Evolutionary conservation across 2,797 vertebrate species (phyloP), one percentile per base, ranked within the genome.

Genomic region (Euphonia xanthogaster): DNA sequence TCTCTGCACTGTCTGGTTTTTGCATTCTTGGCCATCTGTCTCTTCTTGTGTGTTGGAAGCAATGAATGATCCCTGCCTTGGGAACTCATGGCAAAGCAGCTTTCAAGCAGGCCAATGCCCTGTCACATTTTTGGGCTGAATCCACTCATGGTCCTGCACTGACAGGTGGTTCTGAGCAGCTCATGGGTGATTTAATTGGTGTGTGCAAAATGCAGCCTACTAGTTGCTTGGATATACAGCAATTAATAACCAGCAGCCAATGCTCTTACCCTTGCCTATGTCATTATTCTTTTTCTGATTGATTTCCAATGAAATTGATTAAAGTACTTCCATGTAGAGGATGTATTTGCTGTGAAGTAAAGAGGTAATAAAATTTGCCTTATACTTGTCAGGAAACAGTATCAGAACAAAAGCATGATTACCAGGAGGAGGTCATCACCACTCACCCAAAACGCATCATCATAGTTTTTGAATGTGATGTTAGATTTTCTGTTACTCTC

Each of bases 21-120:
- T 3, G 1, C 0, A 0, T 71, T 35, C 7, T 5, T 6, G 18
- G 15, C 50, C 3, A 2, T 11, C 27, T 77, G 21, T 74, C 19
- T 84, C 12, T 25, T 27, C 39, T 33, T 14, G 5, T 17, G 15
- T 0, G 1, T 16, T 48, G 5, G 25, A 47, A 78, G 25, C 40
- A 58, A 20, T n/a, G 21, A 9, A 31, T 57, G 3, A 11, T 30
- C 72, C 44, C 37, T 78, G 31, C 54, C 31, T 67, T 65, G 37
- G 33, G 67, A 90, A 12, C 28, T 68, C 21, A 3, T 9, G 45
- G 67, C 37, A 88, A 63, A 82, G 42, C 50, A 65, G 2, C 45
- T 85, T 72, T 65, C 15, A 28, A n/a, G 28, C 35, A 42, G 70
- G 16, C n/a, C 47, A 40, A 3, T 6, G 7, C 37, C 47, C 1